Base-by-base conservation (phyloP, 2,797 vertebrate genomes). In the Poeciliopsis paucimaculata region DNA sequence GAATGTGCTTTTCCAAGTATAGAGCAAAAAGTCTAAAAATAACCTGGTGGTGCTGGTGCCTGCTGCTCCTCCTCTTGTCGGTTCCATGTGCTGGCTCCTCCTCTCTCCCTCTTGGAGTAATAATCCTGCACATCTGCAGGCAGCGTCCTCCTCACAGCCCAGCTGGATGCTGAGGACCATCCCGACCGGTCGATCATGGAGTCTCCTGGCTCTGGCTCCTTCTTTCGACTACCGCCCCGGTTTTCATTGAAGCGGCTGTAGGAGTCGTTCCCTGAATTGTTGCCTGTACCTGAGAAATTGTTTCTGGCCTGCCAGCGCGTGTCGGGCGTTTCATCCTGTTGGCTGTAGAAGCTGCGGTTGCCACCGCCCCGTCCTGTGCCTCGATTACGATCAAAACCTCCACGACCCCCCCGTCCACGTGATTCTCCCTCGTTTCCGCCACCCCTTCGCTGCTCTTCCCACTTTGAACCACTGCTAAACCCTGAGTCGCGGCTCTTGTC, bases 91-190 rank as follows among this genome's bases (percentile, higher is more conserved):
- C 96, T 95, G 23, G 96, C 93, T 83, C 97, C 94, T 75, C 92
- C 93, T 47, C 93, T 45, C 77, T 97, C 98, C 78, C 97, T 97
- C 90, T 98, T 97, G 0, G 98, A 99, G 78, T 99, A 99, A 85
- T 99, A 99, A 88, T 97, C 98, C 91, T 98, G 98, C 39, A 99
- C 98, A 83, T 99, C 98, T 28, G 98, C 98, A n/a, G 98, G 98
- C 0, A 99, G 95, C 12, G 97, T 98, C 90, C 96, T 97, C 84
- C 98, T 96, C 36, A 99, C 97, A 4, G 98, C 98, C 98, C 98
- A 99, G 88, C 97, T 99, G 73, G 98, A 99, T 0, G 97, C 98
- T 3, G 98, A 97, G 0, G 98, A 98, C 98, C 98, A 99, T n/a
- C 98, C 98, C 0, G 98, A 99, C 6, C 98, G 95, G 92, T 99